These are phyloP conservation scores for Cynopterus brachyotis DNA, from an alignment of 2,113 vertebrate species.

Conservation along the genomic window DNA sequence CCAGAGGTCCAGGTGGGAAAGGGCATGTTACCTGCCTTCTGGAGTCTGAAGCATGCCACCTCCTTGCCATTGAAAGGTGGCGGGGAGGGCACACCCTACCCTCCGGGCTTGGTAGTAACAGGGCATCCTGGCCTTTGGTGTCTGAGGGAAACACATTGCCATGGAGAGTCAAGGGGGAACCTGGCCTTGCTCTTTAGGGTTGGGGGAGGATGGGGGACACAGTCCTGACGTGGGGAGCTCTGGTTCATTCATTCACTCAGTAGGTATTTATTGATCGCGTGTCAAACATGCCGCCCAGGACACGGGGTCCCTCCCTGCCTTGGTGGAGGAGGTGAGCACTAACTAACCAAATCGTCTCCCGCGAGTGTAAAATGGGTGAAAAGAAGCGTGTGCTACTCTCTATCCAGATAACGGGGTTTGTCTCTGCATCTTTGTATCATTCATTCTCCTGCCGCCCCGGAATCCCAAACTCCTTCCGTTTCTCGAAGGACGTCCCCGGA, in stretches of 20 bases:
- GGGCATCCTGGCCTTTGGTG: not conserved
- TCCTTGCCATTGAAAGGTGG: not conserved
- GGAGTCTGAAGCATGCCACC: not conserved
- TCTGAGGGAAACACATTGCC: not conserved
- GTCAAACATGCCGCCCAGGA: not conserved
- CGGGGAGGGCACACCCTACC: fast-evolving
- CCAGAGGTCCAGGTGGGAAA: not conserved
- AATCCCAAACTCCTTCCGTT: not conserved
- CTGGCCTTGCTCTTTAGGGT: not conserved
- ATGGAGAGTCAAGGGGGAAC: not conserved
- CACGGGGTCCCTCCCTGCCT: not conserved
- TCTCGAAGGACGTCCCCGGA: not conserved
- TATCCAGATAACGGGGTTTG: not conserved
- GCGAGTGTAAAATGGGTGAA: not conserved
- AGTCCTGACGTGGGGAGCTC: not conserved
- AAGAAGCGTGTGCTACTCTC: not conserved
- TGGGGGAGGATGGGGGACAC: too few relatives aligned
- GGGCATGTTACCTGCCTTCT: not conserved
- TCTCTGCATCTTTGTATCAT: not conserved
- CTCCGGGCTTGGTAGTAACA: not conserved
- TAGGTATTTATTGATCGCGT: not conserved
- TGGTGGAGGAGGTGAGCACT: not conserved
- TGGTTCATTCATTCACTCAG: not conserved
- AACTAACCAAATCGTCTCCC: not conserved
- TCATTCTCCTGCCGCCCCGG: not conserved